Conservation (phyloP, 1,140 invertebrate genomes). For the Pachypsylla venusta region DNA sequence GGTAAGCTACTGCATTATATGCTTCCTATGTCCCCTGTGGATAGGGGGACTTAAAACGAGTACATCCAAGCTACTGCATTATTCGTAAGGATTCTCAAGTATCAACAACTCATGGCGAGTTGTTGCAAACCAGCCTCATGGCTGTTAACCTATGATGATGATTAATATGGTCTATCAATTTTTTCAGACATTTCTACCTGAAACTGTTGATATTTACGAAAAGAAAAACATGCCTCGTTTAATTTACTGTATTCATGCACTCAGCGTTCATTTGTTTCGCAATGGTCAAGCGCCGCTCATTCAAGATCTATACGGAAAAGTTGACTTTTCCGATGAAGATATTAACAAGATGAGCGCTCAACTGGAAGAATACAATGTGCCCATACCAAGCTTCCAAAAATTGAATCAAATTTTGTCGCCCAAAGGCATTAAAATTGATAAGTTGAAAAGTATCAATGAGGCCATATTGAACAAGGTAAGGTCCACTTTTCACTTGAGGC, state of each 20-base stretch:
- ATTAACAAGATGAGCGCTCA: constrained; percentile 53
- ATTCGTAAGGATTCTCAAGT: too few relatives aligned
- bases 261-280: constrained; percentile 57
- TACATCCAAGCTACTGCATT: too few relatives aligned
- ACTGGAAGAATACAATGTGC: constrained; percentile 53
- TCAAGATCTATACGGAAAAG: constrained; percentile 62
- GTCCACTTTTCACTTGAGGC: too few relatives aligned
- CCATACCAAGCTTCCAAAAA: constrained; percentile 63
- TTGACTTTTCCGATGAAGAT: constrained; percentile 52
- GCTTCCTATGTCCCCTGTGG: too few relatives aligned
- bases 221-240: constrained; percentile 70
- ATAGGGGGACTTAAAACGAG: too few relatives aligned
- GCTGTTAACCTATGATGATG: too few relatives aligned
- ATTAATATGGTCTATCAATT: too few relatives aligned
- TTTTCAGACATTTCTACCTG: constrained; percentile 69
- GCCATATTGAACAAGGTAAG: not conserved
- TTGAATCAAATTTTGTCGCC: not conserved
- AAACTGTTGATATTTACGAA: constrained; percentile 75
- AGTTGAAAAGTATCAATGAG: not conserved
- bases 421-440: not conserved
- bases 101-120: too few relatives aligned
- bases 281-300: constrained; percentile 59
- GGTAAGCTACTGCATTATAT: too few relatives aligned
- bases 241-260: constrained; percentile 68
- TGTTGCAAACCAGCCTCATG: too few relatives aligned